Percentiles rank a stretch among this genome's conserved stretches.
Conservation (phyloP, 1,140 invertebrate genomes). For the Eumeta japonica region DNA sequence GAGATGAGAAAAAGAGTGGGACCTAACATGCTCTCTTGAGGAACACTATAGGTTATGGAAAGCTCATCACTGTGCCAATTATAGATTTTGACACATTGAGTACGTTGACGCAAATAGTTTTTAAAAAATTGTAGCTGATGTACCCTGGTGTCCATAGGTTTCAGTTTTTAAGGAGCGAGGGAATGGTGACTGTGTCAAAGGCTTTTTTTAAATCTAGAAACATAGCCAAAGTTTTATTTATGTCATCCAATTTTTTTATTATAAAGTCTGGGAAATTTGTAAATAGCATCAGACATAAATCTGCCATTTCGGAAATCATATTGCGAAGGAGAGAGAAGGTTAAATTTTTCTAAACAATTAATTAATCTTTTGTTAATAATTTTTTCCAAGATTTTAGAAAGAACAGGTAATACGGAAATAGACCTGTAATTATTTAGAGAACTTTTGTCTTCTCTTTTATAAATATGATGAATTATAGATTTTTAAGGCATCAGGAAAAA, state of each 20-base stretch:
- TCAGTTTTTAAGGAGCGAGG: conserved; percentile 12
- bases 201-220: conserved; percentile 18
- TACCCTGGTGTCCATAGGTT: conserved; percentile 13
- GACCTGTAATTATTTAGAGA: conserved; percentile 7
- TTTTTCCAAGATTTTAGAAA: conserved; percentile 7
- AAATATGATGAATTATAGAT: too few relatives aligned
- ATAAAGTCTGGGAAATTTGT: neutral
- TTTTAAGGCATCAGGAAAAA: too few relatives aligned
- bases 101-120: conserved; percentile 4
- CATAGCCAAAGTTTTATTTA: conserved; percentile 11
- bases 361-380: conserved; percentile 4
- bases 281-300: conserved; percentile 4
- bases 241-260: conserved; percentile 9
- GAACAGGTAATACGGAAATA: conserved; percentile 6
- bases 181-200: conserved; percentile 19
- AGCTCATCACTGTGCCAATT: neutral
- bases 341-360: conserved; percentile 4
- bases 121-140: conserved; percentile 2
- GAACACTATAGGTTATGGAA: conserved; percentile 8
- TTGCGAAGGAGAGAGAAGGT: conserved; percentile 3
- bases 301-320: conserved; percentile 3
- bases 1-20: conserved; percentile 18
- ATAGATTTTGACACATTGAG: conserved; percentile 5
- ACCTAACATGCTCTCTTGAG: conserved; percentile 15
- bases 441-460: too few relatives aligned